A percentile compares a stretch with the other conserved stretches of the same genome.
phyloP scores from a whole-genome alignment of 92 coral and sea anemone species.

The Isaurus tuberculatus region DNA sequence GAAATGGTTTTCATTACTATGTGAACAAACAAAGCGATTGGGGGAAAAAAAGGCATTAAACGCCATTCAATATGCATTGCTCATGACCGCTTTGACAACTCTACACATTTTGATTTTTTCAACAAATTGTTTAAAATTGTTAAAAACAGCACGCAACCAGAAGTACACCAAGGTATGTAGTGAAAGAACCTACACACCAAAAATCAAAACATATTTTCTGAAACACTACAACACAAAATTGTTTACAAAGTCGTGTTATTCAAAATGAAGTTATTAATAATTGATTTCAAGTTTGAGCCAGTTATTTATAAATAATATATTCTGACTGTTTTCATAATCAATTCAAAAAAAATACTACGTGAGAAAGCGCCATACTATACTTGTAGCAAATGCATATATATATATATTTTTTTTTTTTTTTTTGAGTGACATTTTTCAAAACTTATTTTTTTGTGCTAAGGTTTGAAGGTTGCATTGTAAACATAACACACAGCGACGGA shows the following conservation, averaged over 20 bases:
- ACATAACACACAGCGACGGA: slow-evolving; percentile 47
- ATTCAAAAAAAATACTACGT: slow-evolving; percentile 15
- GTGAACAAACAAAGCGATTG: slow-evolving; percentile 28
- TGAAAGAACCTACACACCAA: too few species aligned
- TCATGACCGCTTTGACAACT: slow-evolving; percentile 34
- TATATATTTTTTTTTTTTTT: not conserved
- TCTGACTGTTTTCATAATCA: slow-evolving; percentile 30
- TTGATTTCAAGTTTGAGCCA: slow-evolving; percentile 45
- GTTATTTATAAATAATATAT: slow-evolving; percentile 48
- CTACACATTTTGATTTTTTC: slow-evolving; percentile 5
- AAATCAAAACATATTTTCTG: not conserved
- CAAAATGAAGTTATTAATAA: slow-evolving; percentile 33
- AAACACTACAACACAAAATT: not conserved
- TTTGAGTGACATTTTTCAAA: not conserved
- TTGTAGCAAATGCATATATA: not conserved
- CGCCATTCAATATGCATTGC: slow-evolving; percentile 39
- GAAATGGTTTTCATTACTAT: slow-evolving; percentile 6
- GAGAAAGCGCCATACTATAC: not conserved
- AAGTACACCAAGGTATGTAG: not conserved
- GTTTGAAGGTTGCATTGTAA: slow-evolving; percentile 78
- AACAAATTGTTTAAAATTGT: not conserved
- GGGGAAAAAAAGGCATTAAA: slow-evolving; percentile 22
- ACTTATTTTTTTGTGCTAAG: slow-evolving; percentile 20
- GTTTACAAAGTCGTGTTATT: slow-evolving; percentile 17
- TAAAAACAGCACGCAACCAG: not conserved